Conservation (phyloP, 2,888 invertebrate genomes). For the Plebejus melissa region DNA sequence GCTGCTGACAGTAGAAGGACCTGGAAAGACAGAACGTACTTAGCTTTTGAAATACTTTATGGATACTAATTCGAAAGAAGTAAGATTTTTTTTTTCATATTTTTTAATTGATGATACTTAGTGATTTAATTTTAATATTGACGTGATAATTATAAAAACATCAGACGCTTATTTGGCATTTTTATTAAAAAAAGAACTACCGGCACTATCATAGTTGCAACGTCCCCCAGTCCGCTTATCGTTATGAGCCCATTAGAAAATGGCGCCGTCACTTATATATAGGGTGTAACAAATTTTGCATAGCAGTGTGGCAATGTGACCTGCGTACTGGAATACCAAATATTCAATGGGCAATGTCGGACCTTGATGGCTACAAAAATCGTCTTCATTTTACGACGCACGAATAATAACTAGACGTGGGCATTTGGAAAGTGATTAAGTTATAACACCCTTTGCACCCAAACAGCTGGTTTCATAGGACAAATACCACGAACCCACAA, state of each 20-base stretch:
- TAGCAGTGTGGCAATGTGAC: conserved; percentile 68
- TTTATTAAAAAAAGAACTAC: conserved; percentile 43
- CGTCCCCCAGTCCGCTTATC: conserved; percentile 59
- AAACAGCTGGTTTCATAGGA: neutral
- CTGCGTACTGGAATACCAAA: conserved; percentile 73
- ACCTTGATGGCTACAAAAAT: conserved; percentile 76
- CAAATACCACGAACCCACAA: neutral
- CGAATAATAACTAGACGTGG: conserved; percentile 66
- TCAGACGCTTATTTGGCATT: neutral
- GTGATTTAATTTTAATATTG: no score
- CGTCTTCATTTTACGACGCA: conserved; percentile 69
- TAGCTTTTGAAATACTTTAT: neutral
- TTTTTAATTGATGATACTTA: no score
- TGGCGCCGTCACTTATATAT: conserved; percentile 72
- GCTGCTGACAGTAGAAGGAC: conserved; percentile 48
- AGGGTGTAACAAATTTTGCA: conserved; percentile 77
- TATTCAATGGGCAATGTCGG: conserved; percentile 71
- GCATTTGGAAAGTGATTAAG: conserved; percentile 60
- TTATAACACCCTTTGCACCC: conserved; percentile 21
- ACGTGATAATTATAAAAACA: neutral
- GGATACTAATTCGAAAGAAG: neutral
- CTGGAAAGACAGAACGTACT: conserved; percentile 45
- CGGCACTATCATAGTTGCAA: conserved; percentile 55
- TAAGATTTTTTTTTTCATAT: no score
- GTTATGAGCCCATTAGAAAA: conserved; percentile 71